Evolutionary conservation across 2,888 invertebrate genomes (phyloP).

Genomic region (Oxystoma pomonae): DNA sequence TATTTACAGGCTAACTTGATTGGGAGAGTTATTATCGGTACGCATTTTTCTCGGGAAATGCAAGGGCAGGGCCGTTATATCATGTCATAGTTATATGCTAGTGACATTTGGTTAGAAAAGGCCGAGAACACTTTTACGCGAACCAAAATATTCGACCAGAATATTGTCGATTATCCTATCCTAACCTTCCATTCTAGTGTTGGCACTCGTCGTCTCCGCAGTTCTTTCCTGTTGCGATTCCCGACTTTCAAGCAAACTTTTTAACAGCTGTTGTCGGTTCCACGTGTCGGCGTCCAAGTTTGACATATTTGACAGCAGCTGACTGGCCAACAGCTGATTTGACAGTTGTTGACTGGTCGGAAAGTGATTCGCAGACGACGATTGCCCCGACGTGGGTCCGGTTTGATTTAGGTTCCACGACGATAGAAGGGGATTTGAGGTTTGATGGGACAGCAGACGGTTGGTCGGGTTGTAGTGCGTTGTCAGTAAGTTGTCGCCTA

Average conservation of each 20-base stretch:
- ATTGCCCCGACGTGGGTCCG: not conserved
- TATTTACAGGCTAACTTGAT: no score
- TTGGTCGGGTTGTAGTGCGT: no score
- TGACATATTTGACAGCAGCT: not conserved
- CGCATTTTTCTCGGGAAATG: no score
- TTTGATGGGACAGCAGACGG: no score
- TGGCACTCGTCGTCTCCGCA: not conserved
- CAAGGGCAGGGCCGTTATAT: no score
- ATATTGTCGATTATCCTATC: no score
- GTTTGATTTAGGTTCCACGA: not conserved
- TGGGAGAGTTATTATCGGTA: no score
- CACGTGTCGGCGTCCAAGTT: slow-evolving; percentile 1
- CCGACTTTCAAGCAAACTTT: not conserved
- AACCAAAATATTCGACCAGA: no score
- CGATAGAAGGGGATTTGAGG: not conserved
- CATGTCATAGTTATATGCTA: no score
- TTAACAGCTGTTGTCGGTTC: not conserved
- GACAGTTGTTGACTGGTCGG: not conserved
- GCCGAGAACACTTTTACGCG: no score
- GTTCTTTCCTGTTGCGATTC: not conserved
- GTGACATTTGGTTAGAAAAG: no score
- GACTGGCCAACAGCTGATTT: not conserved
- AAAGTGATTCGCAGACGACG: not conserved
- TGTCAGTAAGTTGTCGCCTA: no score
- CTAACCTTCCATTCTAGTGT: not conserved